These are phyloP conservation scores for Hemibagrus guttatus DNA, from an alignment of 2,797 vertebrate species.

Conservation along the genomic window DNA sequence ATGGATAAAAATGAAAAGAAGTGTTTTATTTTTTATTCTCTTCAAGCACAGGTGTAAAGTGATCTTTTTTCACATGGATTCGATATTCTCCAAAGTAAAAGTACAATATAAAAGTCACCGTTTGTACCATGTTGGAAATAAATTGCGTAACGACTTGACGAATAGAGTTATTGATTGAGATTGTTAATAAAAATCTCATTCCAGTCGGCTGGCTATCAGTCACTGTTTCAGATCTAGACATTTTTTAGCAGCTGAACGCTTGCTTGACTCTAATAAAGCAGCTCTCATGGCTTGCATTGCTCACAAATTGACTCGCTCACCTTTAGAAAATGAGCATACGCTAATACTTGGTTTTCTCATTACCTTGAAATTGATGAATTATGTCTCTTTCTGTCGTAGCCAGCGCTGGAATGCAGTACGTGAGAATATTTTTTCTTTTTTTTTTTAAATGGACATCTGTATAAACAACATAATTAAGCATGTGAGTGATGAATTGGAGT, in stretches of 20 bases:
- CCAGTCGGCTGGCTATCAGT: conserved; percentile 10
- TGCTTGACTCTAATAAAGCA: conserved; percentile 19
- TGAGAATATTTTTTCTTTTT: conserved; percentile 57
- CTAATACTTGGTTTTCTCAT: conserved; percentile 52
- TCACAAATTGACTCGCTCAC: conserved; percentile 28
- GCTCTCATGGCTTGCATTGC: background rate
- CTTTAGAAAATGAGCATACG: conserved; percentile 43
- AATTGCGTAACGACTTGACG: background rate
- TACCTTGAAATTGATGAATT: conserved; percentile 57
- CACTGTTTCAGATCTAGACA: background rate
- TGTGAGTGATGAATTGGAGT: conserved; percentile 77
- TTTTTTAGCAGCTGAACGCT: conserved; percentile 17
- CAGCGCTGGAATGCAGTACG: conserved; percentile 53
- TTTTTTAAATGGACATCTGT: conserved; percentile 67
- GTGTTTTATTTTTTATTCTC: background rate
- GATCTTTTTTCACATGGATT: background rate
- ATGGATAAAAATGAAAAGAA: background rate
- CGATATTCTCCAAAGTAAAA: background rate
- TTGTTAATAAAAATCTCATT: background rate
- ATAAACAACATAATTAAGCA: conserved; percentile 80
- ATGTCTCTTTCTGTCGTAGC: conserved; percentile 56
- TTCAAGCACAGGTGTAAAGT: background rate
- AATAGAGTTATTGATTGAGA: background rate
- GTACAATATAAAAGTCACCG: background rate
- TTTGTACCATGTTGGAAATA: background rate